Conservation (phyloP, 2,113 vertebrate genomes). For the Rhynchomys soricoides region DNA sequence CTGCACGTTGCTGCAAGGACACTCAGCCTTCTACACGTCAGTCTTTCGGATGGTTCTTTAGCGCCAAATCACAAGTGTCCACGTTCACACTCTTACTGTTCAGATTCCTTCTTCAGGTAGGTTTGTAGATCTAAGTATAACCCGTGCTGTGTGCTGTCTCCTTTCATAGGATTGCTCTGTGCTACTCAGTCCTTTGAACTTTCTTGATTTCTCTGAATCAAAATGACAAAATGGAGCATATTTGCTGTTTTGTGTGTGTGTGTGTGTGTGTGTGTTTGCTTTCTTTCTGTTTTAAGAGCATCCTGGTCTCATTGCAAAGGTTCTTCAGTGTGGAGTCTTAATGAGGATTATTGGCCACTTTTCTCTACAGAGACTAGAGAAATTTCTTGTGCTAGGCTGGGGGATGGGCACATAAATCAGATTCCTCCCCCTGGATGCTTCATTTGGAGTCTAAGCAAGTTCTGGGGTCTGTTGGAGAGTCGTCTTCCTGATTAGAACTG, state of each 20-base stretch:
- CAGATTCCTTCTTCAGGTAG: background rate
- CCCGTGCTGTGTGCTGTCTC: fast-evolving
- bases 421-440: background rate
- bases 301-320: background rate
- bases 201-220: background rate
- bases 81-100: background rate
- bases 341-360: background rate
- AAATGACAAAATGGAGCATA: background rate
- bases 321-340: background rate
- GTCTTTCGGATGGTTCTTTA: background rate
- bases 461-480: background rate
- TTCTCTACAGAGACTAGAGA: background rate
- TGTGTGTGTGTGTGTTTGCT: too few relatives aligned
- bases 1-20: background rate
- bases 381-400: background rate
- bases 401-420: background rate
- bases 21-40: background rate
- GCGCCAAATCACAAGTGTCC: background rate
- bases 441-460: background rate
- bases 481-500: background rate
- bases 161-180: background rate
- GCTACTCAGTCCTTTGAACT: background rate
- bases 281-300: background rate
- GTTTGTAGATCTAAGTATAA: background rate
- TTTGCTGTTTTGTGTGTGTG: too few relatives aligned